Conservation (phyloP, 2,888 invertebrate genomes). For the Hypsopygia costalis region DNA sequence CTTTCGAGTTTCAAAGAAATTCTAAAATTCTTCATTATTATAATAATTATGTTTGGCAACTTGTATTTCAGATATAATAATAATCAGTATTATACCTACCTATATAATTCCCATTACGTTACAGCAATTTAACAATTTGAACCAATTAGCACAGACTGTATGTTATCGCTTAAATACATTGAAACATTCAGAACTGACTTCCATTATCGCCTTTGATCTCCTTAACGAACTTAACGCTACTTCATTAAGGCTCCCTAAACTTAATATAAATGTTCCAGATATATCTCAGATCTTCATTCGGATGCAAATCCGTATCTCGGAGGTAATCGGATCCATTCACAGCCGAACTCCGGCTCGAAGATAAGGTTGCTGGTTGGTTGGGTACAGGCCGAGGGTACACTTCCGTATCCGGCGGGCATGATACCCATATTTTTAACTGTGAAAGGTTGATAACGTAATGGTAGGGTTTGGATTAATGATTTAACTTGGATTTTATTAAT, state of each 20-base stretch:
- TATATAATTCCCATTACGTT: too few species aligned
- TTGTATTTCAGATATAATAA: not conserved
- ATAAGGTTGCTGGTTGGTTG: slow-evolving; percentile 8
- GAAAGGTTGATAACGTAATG: too few species aligned
- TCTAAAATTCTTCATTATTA: too few species aligned
- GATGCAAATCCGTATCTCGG: slow-evolving; percentile 27
- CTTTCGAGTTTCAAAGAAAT: too few species aligned
- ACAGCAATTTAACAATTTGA: too few species aligned
- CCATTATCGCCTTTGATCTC: not conserved
- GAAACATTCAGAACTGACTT: not conserved
- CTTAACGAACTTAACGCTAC: not conserved
- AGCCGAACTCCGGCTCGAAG: slow-evolving; percentile 14
- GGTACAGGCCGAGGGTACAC: not conserved
- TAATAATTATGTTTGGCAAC: too few species aligned
- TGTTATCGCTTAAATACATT: not conserved
- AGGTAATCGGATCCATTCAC: slow-evolving; percentile 24
- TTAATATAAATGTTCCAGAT: not conserved
- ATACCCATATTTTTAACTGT: too few species aligned
- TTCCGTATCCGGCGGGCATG: too few species aligned
- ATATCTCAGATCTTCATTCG: slow-evolving; percentile 19
- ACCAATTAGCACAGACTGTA: not conserved
- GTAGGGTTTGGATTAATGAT: too few species aligned
- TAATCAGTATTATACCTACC: too few species aligned
- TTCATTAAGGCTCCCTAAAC: not conserved
- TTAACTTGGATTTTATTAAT: too few species aligned